Evolutionary conservation across 1,140 invertebrate species (phyloP).

Genomic region (Tetraneura akinire): DNA sequence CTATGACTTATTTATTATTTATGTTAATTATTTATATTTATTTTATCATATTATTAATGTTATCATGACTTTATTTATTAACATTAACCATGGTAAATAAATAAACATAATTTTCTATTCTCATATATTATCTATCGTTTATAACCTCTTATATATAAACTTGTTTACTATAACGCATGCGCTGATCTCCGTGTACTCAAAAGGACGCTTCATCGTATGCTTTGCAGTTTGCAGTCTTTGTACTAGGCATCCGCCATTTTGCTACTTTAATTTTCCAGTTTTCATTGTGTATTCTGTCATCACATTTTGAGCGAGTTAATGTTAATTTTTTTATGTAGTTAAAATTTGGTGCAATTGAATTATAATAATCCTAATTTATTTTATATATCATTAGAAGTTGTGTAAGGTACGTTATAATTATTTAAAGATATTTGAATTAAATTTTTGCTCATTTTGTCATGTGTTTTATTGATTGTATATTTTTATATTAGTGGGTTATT

Average conservation of each 20-base stretch:
- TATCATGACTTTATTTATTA: no score
- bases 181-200: background rate
- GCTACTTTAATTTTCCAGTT: background rate
- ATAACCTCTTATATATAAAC: conserved; percentile 14
- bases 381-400: background rate
- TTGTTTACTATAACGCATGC: conserved; percentile 4
- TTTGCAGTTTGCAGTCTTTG: no score
- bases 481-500: no score
- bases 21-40: no score
- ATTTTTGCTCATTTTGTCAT: background rate
- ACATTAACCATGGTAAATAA: no score
- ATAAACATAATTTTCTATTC: background rate
- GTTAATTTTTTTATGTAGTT: background rate
- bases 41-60: no score
- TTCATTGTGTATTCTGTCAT: background rate
- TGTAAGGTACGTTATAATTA: conserved; percentile 9
- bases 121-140: background rate
- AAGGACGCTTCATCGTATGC: conserved; percentile 24
- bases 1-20: no score
- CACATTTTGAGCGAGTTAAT: background rate
- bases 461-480: conserved; percentile 19
- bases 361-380: conserved; percentile 10
- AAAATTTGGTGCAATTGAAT: conserved; percentile 8
- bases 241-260: conserved; percentile 26
- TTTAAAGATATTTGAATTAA: background rate